Evolutionary conservation across 1,140 invertebrate genomes (phyloP), one percentile per base, ranked within the genome.

Genomic region (Rhysida immarginata): DNA sequence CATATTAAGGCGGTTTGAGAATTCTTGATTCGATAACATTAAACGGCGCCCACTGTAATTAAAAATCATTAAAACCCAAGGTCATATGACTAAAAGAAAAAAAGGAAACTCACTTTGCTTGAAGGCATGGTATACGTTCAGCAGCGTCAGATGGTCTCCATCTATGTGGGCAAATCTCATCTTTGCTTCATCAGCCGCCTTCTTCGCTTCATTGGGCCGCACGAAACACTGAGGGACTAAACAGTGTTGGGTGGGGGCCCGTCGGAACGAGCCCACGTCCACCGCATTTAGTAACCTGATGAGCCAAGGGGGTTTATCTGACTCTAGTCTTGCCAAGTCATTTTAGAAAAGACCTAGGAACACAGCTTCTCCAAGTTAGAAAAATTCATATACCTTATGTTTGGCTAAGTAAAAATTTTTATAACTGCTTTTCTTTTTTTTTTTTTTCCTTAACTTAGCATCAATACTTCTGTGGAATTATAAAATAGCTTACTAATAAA

Each of bases 161-260:
- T 99, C 96, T 63, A 99, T 96, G 75, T 99, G 96, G 0, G 96
- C 95, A 73, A 99, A 99, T 55, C 94, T 78, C 85, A 96, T 94
- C 78, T 99, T 99, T 59, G 95, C 88, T 71, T 99, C 95, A 71
- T 99, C 96, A 2, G 96, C 94, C 48, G 91, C 90, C 71, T 97
- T 97, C 75, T 96, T 93, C n/a, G 87, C 87, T 73, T 99, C 96
- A 72, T 95, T 95, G 27, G 96, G 96, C 67, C 96, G 81, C 57
- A 99, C 89, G 79, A 99, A 99, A 76, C 94, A 98, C 81, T 99
- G 95, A 66, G 96, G 94, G 73, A 99, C 96, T 94, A 65, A 59
- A 66, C 48, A 62, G 58, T 57, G 58, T 59, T 59, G 63, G 55
- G 56, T 56, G 54, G 57, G 55, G 58, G 60, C 51, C 53, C 53